Conservation (phyloP, 2,113 vertebrate species). For the Ceyx margarethae region DNA sequence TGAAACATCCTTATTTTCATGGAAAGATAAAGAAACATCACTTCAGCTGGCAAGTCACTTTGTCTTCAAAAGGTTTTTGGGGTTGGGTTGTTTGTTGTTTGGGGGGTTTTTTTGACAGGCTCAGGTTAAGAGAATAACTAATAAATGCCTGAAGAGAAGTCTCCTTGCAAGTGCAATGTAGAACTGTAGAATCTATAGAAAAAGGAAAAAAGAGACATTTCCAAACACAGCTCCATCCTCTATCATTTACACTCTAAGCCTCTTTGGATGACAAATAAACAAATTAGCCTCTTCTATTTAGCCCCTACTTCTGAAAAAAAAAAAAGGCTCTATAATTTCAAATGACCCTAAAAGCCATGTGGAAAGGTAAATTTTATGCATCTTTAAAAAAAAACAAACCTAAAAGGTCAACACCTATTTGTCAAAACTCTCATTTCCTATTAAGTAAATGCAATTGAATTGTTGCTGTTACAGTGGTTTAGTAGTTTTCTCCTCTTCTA, state of each 20-base stretch:
- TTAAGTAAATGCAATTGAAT: slow-evolving; percentile 58
- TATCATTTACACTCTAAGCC: not conserved
- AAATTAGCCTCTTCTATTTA: not conserved
- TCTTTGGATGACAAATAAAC: not conserved
- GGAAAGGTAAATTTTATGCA: not conserved
- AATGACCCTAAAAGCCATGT: not conserved
- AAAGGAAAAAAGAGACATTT: slow-evolving; percentile 9
- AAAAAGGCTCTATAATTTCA: not conserved
- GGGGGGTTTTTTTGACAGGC: not conserved
- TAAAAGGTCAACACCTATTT: slow-evolving; percentile 10
- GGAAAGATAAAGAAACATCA: not conserved
- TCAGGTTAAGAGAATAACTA: slow-evolving; percentile 43
- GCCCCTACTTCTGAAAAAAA: not conserved
- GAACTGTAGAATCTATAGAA: not conserved
- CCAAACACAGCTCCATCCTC: not conserved
- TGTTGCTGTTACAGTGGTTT: slow-evolving; percentile 44
- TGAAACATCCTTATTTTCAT: slow-evolving; percentile 38
- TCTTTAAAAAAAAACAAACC: not conserved
- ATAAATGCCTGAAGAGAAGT: not conserved
- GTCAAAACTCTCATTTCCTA: slow-evolving; percentile 69
- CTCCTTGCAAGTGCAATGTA: not conserved
- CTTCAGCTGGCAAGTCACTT: slow-evolving; percentile 31
- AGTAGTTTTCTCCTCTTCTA: slow-evolving; percentile 41
- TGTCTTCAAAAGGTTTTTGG: slow-evolving; percentile 1
- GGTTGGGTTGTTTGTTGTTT: not conserved